Evolutionary conservation across 92 coral and sea anemone species (phyloP), one percentile per base, ranked within the genome.

Genomic region (Scolanthus callimorphus): DNA sequence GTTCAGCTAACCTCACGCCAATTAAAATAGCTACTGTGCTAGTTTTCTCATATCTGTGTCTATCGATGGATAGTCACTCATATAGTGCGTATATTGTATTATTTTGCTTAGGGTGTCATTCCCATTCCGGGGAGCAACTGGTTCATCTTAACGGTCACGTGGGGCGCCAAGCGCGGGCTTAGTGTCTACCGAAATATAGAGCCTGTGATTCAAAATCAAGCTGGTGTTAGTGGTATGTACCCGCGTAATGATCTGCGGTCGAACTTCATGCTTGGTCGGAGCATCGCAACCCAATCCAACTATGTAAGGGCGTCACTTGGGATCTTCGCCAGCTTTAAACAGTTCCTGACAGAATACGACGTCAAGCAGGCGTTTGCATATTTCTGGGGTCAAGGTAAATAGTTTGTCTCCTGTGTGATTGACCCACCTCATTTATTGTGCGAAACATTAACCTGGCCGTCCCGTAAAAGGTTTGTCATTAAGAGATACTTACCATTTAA

Each of bases 301-400:
- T 85, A 55, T 52, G 59, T 78, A 23, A 62, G 54, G 59, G 82
- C 88, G 54, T 82, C 72, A 27, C 60, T 88, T 59, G 81, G 86
- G 15, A 79, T 92, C 26, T 69, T 91, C 51, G 67, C 78, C 19
- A 76, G 86, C 1, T 91, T 82, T 50, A 83, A 73, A n/a, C 82
- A 74, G 17, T 69, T 52, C 55, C 75, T 91, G 52, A 79, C 97
- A 17, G 76, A 63, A 4, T 31, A 68, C 15, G 69, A 61, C 11
- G 80, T 88, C 57, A 57, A 71, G 49, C 70, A 73, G 27, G 73
- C 80, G n/a, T 85, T 56, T 51, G 74, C 84, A 29, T 88, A 73
- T 63, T 91, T 83, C 76, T 91, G 96, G 92, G 82, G 90, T 54
- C 78, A 71, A 45, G 97, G 97, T 91, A 62, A 12, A 82, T 31